Evolutionary conservation across 1,140 invertebrate genomes (phyloP).

Genomic region (Drosophila ananassae): DNA sequence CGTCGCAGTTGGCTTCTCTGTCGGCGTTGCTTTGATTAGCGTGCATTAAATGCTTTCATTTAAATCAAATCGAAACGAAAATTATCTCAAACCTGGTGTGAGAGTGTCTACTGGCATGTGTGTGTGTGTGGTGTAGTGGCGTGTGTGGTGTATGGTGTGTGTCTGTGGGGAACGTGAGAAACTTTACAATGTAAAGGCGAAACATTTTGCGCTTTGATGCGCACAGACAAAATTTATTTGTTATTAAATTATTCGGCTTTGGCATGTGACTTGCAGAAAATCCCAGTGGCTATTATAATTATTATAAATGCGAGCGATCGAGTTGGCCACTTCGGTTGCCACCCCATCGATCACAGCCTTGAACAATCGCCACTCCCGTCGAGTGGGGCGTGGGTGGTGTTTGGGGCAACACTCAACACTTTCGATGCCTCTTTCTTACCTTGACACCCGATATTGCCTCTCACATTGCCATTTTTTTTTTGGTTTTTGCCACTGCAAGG

Average conservation of each 20-base stretch:
- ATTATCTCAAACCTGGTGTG: conserved; percentile 21
- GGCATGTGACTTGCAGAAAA: conserved; percentile 73
- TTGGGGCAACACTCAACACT: conserved; percentile 23
- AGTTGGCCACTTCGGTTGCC: conserved; percentile 29
- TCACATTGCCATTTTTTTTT: background rate
- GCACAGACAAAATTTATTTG: conserved; percentile 75
- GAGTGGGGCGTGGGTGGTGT: conserved; percentile 58
- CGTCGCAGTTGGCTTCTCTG: conserved; percentile 21
- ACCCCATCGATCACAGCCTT: conserved; percentile 59
- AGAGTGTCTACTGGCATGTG: background rate
- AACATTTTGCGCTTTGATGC: conserved; percentile 75
- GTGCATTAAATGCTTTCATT: conserved; percentile 82
- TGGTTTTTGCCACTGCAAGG: conserved; percentile 1
- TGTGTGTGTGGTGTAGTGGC: background rate
- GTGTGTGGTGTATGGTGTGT: background rate
- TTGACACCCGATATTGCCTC: conserved; percentile 24
- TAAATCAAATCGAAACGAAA: conserved; percentile 76
- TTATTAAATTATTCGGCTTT: conserved; percentile 78
- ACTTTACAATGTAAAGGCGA: conserved; percentile 68
- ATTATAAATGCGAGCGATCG: conserved; percentile 30
- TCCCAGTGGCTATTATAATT: conserved; percentile 43
- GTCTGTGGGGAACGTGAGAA: conserved; percentile 68
- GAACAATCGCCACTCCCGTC: conserved; percentile 49
- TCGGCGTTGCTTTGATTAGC: conserved; percentile 72
- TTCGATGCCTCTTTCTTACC: conserved; percentile 47